These are phyloP conservation scores for Myopa tessellatipennis DNA, from an alignment of 2,888 invertebrate genomes.

Conservation along the genomic window DNA sequence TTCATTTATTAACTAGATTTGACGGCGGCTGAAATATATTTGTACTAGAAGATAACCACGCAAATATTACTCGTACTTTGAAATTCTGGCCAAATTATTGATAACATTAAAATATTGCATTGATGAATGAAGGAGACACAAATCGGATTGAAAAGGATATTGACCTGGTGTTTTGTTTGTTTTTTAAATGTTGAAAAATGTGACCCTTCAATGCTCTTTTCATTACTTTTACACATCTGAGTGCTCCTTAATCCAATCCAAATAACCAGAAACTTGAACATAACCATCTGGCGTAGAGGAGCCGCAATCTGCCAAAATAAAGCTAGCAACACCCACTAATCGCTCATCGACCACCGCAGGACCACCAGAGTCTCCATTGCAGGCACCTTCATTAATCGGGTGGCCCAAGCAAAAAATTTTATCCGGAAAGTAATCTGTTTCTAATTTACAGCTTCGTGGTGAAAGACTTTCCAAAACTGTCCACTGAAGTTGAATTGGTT, in stretches of 20 bases:
- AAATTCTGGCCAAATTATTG: too few species aligned
- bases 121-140: too few species aligned
- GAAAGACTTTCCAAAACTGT: not conserved
- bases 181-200: too few species aligned
- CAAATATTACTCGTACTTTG: too few species aligned
- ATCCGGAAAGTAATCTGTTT: not conserved
- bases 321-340: not conserved
- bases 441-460: not conserved
- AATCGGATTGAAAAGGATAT: too few species aligned
- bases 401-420: not conserved
- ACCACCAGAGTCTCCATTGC: not conserved
- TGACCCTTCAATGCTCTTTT: too few species aligned
- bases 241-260: not conserved
- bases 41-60: too few species aligned
- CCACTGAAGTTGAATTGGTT: not conserved
- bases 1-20: too few species aligned
- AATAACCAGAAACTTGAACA: not conserved
- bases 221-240: not conserved
- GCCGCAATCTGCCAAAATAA: not conserved
- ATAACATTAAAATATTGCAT: too few species aligned
- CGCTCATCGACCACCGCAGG: not conserved
- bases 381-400: not conserved
- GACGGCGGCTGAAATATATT: too few species aligned
- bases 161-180: too few species aligned
- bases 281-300: not conserved